phyloP scores from a whole-genome alignment of 2,113 vertebrate species.

The Cyphomyrus discorhynchus region DNA sequence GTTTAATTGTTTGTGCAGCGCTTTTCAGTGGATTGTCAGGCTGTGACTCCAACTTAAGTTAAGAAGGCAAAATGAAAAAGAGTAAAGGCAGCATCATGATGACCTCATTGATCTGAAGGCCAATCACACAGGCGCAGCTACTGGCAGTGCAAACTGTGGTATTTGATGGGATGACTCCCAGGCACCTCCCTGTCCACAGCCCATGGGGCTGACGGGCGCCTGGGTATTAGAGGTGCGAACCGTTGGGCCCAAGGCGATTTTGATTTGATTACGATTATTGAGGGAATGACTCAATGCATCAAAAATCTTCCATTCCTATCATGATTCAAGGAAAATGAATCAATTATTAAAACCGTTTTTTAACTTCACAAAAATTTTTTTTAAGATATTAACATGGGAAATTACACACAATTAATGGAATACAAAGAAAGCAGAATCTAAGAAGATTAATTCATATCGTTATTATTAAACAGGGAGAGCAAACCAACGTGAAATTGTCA shows the following conservation, averaged over 20 bases:
- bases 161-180: neutral
- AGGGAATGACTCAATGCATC: neutral
- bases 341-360: neutral
- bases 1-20: slow-evolving; percentile 1
- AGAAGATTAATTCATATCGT: neutral
- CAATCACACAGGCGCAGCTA: neutral
- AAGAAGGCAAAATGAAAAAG: neutral
- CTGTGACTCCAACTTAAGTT: neutral
- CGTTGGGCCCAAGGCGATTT: neutral
- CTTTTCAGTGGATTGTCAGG: slow-evolving; percentile 13
- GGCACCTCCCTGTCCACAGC: neutral
- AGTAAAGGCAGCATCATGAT: neutral
- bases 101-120: neutral
- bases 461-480: neutral
- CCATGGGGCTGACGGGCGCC: neutral
- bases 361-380: neutral
- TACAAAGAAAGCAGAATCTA: neutral
- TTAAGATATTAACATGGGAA: neutral
- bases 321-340: neutral
- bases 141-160: neutral
- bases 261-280: neutral
- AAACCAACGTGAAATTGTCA: neutral
- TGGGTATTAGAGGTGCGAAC: neutral
- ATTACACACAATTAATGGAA: neutral
- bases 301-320: neutral